Evolutionary conservation across 2,797 vertebrate species (phyloP).

Genomic region (Perodicticus potto): DNA sequence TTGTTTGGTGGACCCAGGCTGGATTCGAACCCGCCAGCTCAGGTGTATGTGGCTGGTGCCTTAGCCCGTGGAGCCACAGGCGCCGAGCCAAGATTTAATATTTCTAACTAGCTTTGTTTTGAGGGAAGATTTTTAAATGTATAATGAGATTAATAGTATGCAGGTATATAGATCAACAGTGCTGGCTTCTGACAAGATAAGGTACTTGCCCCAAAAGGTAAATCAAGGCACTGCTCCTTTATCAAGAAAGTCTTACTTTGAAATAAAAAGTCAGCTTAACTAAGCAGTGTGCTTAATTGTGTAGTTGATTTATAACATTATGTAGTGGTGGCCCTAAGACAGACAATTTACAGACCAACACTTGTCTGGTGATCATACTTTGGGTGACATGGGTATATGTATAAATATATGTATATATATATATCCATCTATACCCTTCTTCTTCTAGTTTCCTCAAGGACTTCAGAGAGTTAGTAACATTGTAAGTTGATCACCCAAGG

Average conservation of each 20-base stretch:
- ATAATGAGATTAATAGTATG: neutral
- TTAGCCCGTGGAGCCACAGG: no score
- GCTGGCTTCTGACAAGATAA: neutral
- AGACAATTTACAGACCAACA: neutral
- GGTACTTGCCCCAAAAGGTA: neutral
- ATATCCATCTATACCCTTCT: neutral
- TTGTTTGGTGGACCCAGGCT: no score
- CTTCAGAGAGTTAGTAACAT: neutral
- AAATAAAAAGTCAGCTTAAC: neutral
- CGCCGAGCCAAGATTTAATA: neutral
- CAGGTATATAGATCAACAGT: no score
- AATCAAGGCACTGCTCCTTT: neutral
- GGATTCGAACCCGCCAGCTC: no score
- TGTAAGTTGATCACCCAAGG: no score
- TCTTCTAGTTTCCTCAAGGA: neutral
- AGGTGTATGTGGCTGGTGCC: no score
- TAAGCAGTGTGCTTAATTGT: neutral
- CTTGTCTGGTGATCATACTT: neutral
- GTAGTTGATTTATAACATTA: neutral
- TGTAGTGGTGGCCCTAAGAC: neutral
- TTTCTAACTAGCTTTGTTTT: slow-evolving; percentile 32
- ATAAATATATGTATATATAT: neutral
- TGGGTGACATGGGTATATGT: neutral
- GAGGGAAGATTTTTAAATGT: neutral
- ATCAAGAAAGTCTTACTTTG: neutral